Evolutionary conservation across 2,113 vertebrate species (phyloP).

Genomic region (Pachyramphus minor): DNA sequence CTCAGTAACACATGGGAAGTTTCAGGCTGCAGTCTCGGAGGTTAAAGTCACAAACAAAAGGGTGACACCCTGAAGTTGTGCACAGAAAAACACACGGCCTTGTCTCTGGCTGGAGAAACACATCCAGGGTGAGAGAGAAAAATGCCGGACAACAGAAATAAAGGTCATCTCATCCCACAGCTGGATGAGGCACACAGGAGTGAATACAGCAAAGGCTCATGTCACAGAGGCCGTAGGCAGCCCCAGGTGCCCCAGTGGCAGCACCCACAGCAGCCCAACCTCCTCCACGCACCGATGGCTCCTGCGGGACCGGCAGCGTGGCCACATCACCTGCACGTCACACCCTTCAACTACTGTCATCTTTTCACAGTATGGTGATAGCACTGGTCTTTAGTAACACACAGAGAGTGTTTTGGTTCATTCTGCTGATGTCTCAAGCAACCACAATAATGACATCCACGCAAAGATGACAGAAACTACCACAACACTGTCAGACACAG

Average conservation of each 20-base stretch:
- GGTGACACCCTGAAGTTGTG: background rate
- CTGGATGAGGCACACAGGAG: background rate
- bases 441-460: background rate
- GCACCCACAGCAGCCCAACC: rapidly evolving
- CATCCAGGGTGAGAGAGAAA: background rate
- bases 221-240: background rate
- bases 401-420: background rate
- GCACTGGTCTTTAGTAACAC: background rate
- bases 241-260: background rate
- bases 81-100: background rate
- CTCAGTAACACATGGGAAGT: background rate
- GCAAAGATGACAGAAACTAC: background rate
- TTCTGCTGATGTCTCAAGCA: background rate
- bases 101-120: background rate
- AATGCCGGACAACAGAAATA: background rate
- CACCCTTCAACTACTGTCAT: rapidly evolving
- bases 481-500: background rate
- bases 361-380: background rate
- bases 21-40: background rate
- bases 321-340: rapidly evolving
- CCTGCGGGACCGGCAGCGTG: rapidly evolving
- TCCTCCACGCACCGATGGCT: rapidly evolving
- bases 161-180: background rate
- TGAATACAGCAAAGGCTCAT: rapidly evolving
- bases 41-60: background rate